phyloP scores from a whole-genome alignment of 2,113 vertebrate species.

The Chloebia gouldiae region DNA sequence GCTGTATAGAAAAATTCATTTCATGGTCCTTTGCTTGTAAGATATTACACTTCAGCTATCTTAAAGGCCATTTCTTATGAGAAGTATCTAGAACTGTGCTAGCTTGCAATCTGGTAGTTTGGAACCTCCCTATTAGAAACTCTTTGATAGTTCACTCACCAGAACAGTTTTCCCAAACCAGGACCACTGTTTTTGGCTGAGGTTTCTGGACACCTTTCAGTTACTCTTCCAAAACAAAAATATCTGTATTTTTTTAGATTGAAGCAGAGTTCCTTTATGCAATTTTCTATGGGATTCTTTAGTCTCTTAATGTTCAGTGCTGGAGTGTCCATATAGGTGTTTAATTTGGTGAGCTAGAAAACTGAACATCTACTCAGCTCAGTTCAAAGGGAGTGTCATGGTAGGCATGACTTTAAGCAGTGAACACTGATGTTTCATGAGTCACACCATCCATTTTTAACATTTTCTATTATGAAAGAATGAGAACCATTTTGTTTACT shows the following conservation, averaged over 20 bases:
- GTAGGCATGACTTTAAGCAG: not conserved
- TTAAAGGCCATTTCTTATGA: not conserved
- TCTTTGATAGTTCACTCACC: not conserved
- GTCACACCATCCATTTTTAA: not conserved
- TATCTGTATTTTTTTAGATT: not conserved
- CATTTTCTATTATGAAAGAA: not conserved
- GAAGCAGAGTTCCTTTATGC: not conserved
- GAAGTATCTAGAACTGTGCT: not conserved
- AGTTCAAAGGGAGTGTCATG: not conserved
- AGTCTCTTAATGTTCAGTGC: not conserved
- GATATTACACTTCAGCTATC: not conserved
- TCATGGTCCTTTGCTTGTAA: not conserved
- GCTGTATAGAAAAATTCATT: not conserved
- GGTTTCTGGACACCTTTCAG: not conserved
- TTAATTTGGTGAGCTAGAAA: not conserved
- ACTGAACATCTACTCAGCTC: not conserved
- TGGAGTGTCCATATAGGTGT: not conserved
- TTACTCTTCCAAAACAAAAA: not conserved
- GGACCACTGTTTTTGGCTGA: not conserved
- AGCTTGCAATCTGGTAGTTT: not conserved
- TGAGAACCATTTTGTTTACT: not conserved
- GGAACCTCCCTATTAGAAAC: not conserved
- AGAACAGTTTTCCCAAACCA: not conserved
- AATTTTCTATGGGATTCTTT: not conserved
- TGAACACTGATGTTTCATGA: not conserved